Conservation (phyloP, 2,888 invertebrate genomes). For the Drosophila kanekoi region DNA sequence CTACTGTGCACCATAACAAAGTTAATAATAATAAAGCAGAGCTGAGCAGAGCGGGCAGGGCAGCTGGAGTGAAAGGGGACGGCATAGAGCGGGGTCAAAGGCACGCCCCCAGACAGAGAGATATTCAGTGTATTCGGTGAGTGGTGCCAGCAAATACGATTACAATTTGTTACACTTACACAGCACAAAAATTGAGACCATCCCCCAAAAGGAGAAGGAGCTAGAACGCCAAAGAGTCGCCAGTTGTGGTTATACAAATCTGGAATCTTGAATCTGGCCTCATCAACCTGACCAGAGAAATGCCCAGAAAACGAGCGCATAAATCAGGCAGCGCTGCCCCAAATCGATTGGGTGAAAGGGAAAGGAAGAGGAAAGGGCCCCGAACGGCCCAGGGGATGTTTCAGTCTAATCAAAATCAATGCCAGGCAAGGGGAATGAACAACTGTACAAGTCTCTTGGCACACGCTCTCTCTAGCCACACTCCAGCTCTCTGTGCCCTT, state of each 20-base stretch:
- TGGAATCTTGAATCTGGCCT: constrained; percentile 59
- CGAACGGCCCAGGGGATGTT: constrained; percentile 29
- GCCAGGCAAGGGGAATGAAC: constrained; percentile 11
- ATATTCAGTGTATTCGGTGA: constrained; percentile 42
- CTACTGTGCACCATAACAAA: constrained; percentile 71
- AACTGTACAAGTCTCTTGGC: constrained; percentile 47
- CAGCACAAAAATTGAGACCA: constrained; percentile 69
- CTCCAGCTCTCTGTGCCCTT: neutral
- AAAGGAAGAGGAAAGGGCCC: constrained; percentile 36
- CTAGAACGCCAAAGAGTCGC: constrained; percentile 68
- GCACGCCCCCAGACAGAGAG: constrained; percentile 49
- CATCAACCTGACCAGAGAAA: constrained; percentile 72
- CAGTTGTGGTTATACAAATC: constrained; percentile 72
- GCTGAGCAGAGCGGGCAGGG: constrained; percentile 6
- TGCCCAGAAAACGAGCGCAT: constrained; percentile 63
- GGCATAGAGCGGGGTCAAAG: constrained; percentile 26
- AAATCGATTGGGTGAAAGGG: constrained; percentile 62
- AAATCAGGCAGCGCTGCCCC: constrained; percentile 61
- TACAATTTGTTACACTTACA: constrained; percentile 79
- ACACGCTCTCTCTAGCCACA: constrained; percentile 31
- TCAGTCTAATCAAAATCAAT: constrained; percentile 38
- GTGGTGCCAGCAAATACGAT: constrained; percentile 70
- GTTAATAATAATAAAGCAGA: constrained; percentile 76
- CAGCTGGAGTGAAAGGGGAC: constrained; percentile 7
- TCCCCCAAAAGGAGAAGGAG: constrained; percentile 26